Evolutionary conservation across 2,113 vertebrate species (phyloP).

Genomic region (Muntiacus reevesi): DNA sequence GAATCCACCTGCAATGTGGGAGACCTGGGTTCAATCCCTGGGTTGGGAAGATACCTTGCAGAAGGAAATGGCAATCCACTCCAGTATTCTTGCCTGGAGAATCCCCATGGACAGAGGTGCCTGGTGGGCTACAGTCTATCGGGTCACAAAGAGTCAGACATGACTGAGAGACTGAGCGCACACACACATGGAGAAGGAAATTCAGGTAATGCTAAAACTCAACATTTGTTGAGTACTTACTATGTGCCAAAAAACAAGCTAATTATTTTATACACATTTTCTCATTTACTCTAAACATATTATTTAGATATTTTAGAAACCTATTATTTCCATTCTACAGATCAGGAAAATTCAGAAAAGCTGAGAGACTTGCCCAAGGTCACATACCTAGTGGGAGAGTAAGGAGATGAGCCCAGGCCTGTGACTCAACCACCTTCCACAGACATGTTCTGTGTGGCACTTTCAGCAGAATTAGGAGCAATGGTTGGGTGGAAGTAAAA

Average conservation of each 20-base stretch:
- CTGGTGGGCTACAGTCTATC: neutral
- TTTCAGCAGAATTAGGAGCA: neutral
- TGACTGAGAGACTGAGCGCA: neutral
- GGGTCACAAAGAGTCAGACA: neutral
- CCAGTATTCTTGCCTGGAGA: neutral
- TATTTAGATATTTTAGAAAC: neutral
- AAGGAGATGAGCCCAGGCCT: neutral
- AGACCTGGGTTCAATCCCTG: neutral
- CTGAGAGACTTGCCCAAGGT: neutral
- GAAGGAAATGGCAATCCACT: neutral
- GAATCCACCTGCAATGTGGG: neutral
- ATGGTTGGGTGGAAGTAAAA: neutral
- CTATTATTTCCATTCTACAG: neutral
- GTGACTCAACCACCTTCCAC: neutral
- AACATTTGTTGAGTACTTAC: neutral
- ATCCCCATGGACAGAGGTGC: neutral
- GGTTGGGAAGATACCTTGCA: neutral
- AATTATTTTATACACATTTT: neutral
- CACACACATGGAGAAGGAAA: neutral
- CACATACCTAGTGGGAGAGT: neutral
- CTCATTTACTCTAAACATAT: neutral
- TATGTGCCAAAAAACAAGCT: neutral
- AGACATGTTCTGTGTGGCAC: accelerated
- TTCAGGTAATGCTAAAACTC: too few species aligned
- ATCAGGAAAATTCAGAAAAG: neutral